Evolutionary conservation across 2,888 invertebrate genomes (phyloP).

Genomic region (Anticlea derivata): DNA sequence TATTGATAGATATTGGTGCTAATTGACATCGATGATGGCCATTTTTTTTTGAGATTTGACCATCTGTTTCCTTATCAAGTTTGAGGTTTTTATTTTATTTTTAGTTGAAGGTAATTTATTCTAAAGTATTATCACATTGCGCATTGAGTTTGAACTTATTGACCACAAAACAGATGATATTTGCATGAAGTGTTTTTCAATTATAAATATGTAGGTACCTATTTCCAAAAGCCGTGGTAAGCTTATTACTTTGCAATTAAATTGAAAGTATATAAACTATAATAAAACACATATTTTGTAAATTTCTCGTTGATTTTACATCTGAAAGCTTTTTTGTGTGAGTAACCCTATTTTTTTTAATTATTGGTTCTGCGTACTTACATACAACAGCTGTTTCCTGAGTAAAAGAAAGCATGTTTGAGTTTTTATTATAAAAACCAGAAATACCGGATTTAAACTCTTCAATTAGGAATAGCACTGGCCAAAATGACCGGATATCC

Average conservation of each 20-base stretch:
- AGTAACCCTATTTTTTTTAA: neutral
- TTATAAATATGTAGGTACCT: too few relatives aligned
- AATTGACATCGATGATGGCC: constrained; percentile 56
- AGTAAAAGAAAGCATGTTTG: too few relatives aligned
- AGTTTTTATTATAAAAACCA: constrained; percentile 10
- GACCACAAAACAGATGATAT: too few relatives aligned
- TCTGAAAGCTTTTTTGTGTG: too few relatives aligned
- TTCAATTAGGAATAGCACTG: neutral
- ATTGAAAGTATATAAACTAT: too few relatives aligned
- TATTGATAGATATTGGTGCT: constrained; percentile 47
- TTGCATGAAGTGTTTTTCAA: too few relatives aligned
- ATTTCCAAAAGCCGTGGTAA: too few relatives aligned
- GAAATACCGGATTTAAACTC: constrained; percentile 15
- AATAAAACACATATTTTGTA: neutral
- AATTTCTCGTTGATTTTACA: too few relatives aligned
- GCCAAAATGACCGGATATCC: constrained; percentile 17
- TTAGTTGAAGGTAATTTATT: neutral
- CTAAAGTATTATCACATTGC: too few relatives aligned
- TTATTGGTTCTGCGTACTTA: constrained; percentile 2
- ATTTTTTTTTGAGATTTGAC: constrained; percentile 39
- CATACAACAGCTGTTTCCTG: constrained; percentile 17
- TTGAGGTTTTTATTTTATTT: neutral
- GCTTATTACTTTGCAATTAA: too few relatives aligned
- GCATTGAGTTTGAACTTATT: neutral
- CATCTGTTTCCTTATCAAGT: constrained; percentile 24